Conservation (phyloP, 2,888 invertebrate species). For the Ceratothoa steindachneri region DNA sequence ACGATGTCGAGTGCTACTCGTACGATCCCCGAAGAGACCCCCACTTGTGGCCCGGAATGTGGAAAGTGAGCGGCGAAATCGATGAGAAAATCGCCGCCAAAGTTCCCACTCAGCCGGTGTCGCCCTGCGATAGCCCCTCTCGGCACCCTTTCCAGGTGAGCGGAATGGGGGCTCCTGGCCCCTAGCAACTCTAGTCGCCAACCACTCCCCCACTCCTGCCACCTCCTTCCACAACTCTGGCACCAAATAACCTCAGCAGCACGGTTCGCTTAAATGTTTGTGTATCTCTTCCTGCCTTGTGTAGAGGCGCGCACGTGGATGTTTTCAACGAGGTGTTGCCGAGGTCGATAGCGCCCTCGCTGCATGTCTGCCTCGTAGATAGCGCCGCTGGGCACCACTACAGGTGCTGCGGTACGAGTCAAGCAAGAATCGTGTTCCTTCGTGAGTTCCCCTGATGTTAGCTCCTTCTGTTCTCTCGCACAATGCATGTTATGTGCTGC, state of each 20-base stretch:
- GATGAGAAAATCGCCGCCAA: constrained; percentile 40
- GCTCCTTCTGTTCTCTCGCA: neutral
- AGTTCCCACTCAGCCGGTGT: constrained; percentile 45
- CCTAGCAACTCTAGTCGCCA: constrained; percentile 12
- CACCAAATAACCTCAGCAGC: neutral
- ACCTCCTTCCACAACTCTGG: constrained; percentile 15
- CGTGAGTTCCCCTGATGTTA: constrained; percentile 1
- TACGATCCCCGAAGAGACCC: constrained; percentile 44
- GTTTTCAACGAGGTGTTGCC: no score
- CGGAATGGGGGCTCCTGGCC: neutral
- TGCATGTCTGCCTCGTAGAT: no score
- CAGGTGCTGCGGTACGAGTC: neutral
- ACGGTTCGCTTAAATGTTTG: no score
- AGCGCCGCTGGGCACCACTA: neutral
- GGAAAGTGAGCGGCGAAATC: constrained; percentile 31
- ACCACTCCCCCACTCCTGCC: constrained; percentile 10
- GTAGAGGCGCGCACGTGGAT: no score
- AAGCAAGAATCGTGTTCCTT: constrained; percentile 1
- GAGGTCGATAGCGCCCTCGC: no score
- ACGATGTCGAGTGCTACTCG: constrained; percentile 5
- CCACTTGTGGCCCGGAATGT: constrained; percentile 41
- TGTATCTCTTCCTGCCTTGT: no score
- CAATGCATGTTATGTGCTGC: no score
- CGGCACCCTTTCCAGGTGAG: constrained; percentile 41
- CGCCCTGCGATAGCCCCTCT: constrained; percentile 46